Evolutionary conservation across 2,113 vertebrate species (phyloP).

Genomic region (Microcebus tavaratra): DNA sequence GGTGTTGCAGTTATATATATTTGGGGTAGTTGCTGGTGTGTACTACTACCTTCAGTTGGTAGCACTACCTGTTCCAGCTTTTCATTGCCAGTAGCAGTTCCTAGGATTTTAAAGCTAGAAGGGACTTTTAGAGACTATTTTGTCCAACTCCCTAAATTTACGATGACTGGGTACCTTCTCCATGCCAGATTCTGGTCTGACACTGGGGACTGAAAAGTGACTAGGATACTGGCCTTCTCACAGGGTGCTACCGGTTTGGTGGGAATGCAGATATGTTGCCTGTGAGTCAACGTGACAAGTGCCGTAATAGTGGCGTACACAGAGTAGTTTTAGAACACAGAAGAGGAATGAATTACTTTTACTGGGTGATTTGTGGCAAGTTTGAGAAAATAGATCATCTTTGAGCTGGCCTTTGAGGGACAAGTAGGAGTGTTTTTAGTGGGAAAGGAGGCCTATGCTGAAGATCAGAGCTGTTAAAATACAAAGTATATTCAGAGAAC

Average conservation of each 20-base stretch:
- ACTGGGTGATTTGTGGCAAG: neutral
- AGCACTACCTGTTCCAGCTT: neutral
- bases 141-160: neutral
- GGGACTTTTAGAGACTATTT: neutral
- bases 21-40: neutral
- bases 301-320: neutral
- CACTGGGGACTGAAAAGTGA: neutral
- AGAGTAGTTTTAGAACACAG: neutral
- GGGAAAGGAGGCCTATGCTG: neutral
- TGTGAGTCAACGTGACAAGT: neutral
- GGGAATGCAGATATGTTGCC: neutral
- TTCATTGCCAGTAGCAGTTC: neutral
- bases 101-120: neutral
- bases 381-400: constrained; percentile 29
- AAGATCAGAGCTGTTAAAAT: neutral
- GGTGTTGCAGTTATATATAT: neutral
- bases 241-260: neutral
- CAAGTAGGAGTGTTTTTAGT: neutral
- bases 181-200: neutral
- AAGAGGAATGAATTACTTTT: neutral
- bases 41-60: neutral
- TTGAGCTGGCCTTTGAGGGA: neutral
- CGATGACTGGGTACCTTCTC: neutral
- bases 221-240: neutral
- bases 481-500: neutral